Evolutionary conservation across 2,113 vertebrate genomes (phyloP), one percentile per base, ranked within the genome.

Genomic region (Prionailurus bengalensis): DNA sequence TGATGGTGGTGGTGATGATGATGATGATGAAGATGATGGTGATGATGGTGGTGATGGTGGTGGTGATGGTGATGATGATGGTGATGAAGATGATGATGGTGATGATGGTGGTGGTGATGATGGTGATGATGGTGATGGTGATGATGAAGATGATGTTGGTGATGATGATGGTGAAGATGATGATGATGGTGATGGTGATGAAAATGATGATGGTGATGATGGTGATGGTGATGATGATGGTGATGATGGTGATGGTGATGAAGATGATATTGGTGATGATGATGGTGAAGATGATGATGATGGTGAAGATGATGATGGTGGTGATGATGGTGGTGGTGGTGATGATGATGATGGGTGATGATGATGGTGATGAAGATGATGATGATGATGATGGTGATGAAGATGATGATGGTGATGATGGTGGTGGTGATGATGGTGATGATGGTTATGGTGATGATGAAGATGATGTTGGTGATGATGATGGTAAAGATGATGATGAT

Each of bases 171-270:
- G 0, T 0, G 65, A 39, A 1, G 3, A 25, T 29, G 6, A 4
- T 27, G 39, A 13, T 68, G 36, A 2, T 61, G 51, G 16, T 81
- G 19, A 70, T 48, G n/a, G 25, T 16, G 3, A 71, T 13, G 11
- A 5, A 3, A 4, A 16, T 33, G 65, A 19, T 10, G 25, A 19
- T 19, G 19, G 2, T 33, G 31, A 7, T 16, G 65, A 15, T 33
- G 29, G 7, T 15, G 65, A 1, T 16, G 14, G 3, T 33, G 14
- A 0, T 68, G 14, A 0, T 68, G 65, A 1, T 3, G 5, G 3
- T 68, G 31, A 0, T 68, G 66, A 3, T 68, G 31, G 0, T 16
- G 31, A 0, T 17, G 14, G 3, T 68, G 31, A 5, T 68, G 15
- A 2, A 33, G 66, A 0, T 16, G 66, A 15, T 36, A 2, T 36